A percentile compares a stretch with the other conserved stretches of the same genome.
Conservation (phyloP, 1,140 invertebrate genomes). For the Polypedilum pembai region DNA sequence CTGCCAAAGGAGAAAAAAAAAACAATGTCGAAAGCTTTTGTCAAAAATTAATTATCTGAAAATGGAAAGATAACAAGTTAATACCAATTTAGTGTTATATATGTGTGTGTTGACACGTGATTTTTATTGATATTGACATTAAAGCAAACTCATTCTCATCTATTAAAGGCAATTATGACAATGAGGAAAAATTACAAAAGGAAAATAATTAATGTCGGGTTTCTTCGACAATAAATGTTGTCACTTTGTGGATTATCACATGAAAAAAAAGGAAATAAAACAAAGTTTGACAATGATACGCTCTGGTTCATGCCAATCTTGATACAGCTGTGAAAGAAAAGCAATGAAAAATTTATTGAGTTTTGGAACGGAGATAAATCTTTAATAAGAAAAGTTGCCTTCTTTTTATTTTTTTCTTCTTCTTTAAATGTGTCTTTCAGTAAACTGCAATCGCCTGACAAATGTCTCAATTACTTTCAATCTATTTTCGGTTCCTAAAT, state of each 20-base stretch:
- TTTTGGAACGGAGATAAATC: too few species aligned
- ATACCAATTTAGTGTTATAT: background rate
- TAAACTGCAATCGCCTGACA: too few species aligned
- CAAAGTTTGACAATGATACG: conserved; percentile 5
- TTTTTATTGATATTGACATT: conserved; percentile 8
- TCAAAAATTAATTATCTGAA: conserved; percentile 19
- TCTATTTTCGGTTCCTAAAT: too few species aligned
- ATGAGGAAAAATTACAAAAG: background rate
- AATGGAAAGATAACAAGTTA: conserved; percentile 18
- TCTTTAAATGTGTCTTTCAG: too few species aligned
- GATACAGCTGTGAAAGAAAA: background rate
- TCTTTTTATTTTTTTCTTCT: too few species aligned
- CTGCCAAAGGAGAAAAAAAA: too few species aligned
- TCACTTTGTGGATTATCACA: conserved; percentile 17
- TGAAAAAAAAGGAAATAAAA: background rate
- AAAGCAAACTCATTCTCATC: background rate
- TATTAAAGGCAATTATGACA: too few species aligned
- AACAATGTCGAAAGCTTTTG: background rate
- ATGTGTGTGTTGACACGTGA: background rate
- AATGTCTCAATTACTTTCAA: too few species aligned
- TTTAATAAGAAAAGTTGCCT: too few species aligned
- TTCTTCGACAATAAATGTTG: conserved; percentile 4
- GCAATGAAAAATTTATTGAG: background rate
- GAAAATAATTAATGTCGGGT: background rate
- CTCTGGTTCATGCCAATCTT: background rate